Percentiles rank a stretch among this genome's conserved stretches.
These are phyloP conservation scores for Polyergus mexicanus DNA, from an alignment of 1,140 invertebrate species.

Conservation along the genomic window DNA sequence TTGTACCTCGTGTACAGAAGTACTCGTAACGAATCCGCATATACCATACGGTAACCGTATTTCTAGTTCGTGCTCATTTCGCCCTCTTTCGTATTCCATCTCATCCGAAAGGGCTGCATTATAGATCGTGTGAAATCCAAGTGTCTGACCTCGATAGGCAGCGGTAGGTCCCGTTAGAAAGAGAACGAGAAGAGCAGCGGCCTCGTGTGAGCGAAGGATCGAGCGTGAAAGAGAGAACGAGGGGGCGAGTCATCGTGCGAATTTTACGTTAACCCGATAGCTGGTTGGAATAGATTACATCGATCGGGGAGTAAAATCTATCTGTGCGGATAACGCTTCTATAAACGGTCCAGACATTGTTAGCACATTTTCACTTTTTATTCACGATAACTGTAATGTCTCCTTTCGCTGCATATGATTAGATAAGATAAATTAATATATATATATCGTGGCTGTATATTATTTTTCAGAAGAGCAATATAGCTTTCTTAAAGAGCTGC, in stretches of 20 bases:
- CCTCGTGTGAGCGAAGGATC: constrained; percentile 21
- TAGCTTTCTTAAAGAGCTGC: no score
- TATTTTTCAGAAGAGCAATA: background rate
- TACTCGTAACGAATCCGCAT: background rate
- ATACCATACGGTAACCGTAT: constrained; percentile 52
- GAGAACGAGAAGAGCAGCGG: constrained; percentile 2
- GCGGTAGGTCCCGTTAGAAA: constrained; percentile 46
- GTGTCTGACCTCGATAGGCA: constrained; percentile 74
- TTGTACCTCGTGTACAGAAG: background rate
- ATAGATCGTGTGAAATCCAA: constrained; percentile 77
- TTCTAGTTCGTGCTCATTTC: constrained; percentile 54
- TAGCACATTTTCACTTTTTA: constrained; percentile 15
- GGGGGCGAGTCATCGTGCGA: constrained; percentile 53
- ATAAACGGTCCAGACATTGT: constrained; percentile 62
- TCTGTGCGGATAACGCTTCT: constrained; percentile 65
- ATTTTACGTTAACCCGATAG: constrained; percentile 67
- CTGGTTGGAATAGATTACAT: constrained; percentile 64
- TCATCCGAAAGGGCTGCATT: constrained; percentile 73
- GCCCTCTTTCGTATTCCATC: constrained; percentile 69
- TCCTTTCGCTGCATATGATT: background rate
- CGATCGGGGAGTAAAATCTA: constrained; percentile 67
- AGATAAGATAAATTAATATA: background rate
- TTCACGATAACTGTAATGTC: constrained; percentile 10
- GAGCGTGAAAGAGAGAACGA: background rate
- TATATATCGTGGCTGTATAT: background rate